Conservation (phyloP, 2,113 vertebrate genomes). For the Galeopterus variegatus region DNA sequence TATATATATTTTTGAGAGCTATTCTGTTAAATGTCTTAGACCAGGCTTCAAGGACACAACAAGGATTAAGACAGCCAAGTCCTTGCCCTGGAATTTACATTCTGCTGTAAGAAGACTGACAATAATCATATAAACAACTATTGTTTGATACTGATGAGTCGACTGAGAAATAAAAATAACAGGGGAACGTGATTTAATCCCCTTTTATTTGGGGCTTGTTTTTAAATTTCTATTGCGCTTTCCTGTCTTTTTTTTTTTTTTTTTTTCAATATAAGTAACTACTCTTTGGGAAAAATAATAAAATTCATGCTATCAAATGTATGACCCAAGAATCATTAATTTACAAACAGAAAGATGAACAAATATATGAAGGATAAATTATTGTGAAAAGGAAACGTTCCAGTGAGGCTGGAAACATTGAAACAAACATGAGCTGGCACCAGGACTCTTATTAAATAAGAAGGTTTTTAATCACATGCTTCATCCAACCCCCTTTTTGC, state of each 20-base stretch:
- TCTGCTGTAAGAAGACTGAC: background rate
- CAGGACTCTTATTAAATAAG: background rate
- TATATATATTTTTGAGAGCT: background rate
- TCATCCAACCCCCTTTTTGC: background rate
- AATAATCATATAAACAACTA: background rate
- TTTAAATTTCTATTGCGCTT: background rate
- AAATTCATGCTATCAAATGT: background rate
- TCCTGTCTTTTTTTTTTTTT: background rate
- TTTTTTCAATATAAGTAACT: background rate
- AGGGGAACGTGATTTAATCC: background rate
- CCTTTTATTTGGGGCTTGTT: background rate
- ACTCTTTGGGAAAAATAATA: background rate
- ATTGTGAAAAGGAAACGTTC: background rate
- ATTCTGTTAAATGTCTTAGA: background rate
- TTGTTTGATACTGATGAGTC: background rate
- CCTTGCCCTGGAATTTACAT: background rate
- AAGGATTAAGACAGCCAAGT: background rate
- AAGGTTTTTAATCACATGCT: background rate
- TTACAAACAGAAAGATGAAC: background rate
- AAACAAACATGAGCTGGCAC: background rate
- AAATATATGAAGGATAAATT: background rate
- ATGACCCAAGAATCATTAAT: background rate
- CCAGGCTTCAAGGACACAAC: background rate
- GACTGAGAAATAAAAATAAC: slow-evolving; percentile 28
- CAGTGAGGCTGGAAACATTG: background rate